These are phyloP conservation scores for Melanotaenia trifasciata DNA, from an alignment of 2,797 vertebrate genomes.

Conservation along the genomic window DNA sequence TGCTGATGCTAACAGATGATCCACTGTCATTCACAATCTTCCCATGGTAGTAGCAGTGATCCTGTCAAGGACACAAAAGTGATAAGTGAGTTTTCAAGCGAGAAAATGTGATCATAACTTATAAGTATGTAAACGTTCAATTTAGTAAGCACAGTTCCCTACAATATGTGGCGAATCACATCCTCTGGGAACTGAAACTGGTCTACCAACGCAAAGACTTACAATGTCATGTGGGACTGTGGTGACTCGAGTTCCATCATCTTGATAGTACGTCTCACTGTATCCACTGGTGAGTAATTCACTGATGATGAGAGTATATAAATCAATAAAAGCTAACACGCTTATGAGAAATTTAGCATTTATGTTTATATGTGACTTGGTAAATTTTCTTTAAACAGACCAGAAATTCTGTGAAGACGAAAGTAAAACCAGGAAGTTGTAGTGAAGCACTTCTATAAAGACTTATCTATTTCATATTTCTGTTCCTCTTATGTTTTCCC, in stretches of 20 bases:
- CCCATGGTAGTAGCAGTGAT: conserved; percentile 86
- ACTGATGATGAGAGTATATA: conserved; percentile 49
- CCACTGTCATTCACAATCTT: conserved; percentile 75
- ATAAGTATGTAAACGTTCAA: neutral
- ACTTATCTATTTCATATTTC: neutral
- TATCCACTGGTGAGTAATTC: conserved; percentile 78
- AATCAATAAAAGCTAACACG: too few relatives aligned
- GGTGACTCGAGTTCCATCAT: conserved; percentile 75
- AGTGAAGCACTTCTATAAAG: neutral
- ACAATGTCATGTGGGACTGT: conserved; percentile 76
- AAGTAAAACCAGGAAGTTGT: neutral
- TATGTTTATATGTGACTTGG: neutral
- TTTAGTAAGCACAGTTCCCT: neutral
- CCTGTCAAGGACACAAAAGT: conserved; percentile 55
- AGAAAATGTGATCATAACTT: neutral
- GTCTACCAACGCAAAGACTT: conserved; percentile 25
- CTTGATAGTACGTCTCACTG: conserved; percentile 78
- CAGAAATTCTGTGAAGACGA: neutral
- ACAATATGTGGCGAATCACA: neutral
- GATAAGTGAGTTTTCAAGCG: neutral
- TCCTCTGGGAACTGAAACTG: conserved; percentile 15
- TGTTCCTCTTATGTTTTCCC: neutral
- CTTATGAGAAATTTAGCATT: neutral
- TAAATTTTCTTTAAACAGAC: neutral
- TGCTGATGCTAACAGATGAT: conserved; percentile 83